Base-by-base conservation (phyloP, 2,113 vertebrate species). In the Chloropsis hardwickii region DNA sequence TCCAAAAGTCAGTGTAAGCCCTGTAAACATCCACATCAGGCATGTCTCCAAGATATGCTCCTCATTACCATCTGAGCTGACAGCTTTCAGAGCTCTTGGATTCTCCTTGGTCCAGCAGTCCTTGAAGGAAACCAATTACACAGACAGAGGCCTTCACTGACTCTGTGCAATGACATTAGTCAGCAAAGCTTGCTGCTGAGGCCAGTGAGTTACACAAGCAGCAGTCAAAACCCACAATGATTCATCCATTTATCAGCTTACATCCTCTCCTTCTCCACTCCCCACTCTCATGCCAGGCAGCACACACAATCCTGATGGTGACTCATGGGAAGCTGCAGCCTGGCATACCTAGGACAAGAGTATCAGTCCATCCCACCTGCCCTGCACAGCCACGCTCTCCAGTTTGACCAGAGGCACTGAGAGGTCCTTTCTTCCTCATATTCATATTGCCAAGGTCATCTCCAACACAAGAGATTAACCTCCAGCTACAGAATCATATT, bases 181-280 rank as follows among this genome's bases (percentile, higher is more conserved):
- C 92, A 95, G 90, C 65, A 89, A 61, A 82, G 66, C 79, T 72
- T 77, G 70, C 74, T 80, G 70, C 72, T 35, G 42, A 76, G 47
- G 74, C 51, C 90, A 90, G 7, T 0, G 23, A 95, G 47, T 72
- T 80, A 87, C 54, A 60, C 57, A 87, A 54, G 74, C 73, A 91
- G 77, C 70, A 57, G 61, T 19, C 50, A 78, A 87, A 96, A 1
- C 27, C 45, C 67, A 71, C 65, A 72, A 2, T 86, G 90, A 96
- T 61, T 97, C 92, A 94, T 44, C 10, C 35, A 3, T 69, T 79
- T 54, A 87, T 37, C n/a, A 87, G 57, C 48, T 70, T 12, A 27
- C 5, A 2, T 47, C 27, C 48, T 39, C 40, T 39, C 39, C 45
- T 66, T 83, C 60, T 81, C 57, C 57, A 21, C 57, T 82, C 66